Percentiles rank a stretch among this genome's conserved stretches.
Evolutionary conservation across 2,888 invertebrate genomes (phyloP).

Genomic region (Eristalinus aeneus): DNA sequence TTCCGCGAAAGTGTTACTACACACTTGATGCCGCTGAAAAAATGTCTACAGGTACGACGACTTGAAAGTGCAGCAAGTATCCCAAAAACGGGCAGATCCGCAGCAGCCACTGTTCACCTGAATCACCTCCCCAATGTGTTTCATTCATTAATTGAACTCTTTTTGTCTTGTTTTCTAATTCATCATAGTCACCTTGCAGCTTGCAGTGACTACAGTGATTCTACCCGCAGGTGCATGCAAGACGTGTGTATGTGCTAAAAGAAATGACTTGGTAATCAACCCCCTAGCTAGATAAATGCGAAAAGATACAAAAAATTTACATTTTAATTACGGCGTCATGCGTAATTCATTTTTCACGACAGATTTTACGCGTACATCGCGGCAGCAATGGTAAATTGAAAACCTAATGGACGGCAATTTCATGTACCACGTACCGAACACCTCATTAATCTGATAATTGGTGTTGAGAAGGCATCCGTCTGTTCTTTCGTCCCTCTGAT

Average conservation of each 20-base stretch:
- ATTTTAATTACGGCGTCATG: constrained; percentile 37
- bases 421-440: constrained; percentile 19
- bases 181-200: constrained; percentile 23
- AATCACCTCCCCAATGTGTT: constrained; percentile 57
- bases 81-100: constrained; percentile 37
- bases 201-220: not conserved
- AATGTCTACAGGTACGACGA: constrained; percentile 33
- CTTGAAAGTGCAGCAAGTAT: constrained; percentile 9
- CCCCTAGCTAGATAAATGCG: constrained; percentile 21
- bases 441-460: constrained; percentile 42
- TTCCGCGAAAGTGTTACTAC: constrained; percentile 56
- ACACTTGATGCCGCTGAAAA: constrained; percentile 34
- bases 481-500: not conserved
- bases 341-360: constrained; percentile 35
- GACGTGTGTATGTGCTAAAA: not conserved
- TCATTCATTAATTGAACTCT: constrained; percentile 49
- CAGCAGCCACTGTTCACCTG: constrained; percentile 52
- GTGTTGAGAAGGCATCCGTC: constrained; percentile 25
- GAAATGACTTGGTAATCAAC: not conserved
- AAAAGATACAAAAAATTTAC: constrained; percentile 38
- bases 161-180: constrained; percentile 5
- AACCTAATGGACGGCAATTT: constrained; percentile 26
- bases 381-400: constrained; percentile 46
- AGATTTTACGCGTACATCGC: constrained; percentile 28
- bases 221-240: not conserved